These are phyloP conservation scores for Oryzias javanicus DNA, from an alignment of 2,113 vertebrate genomes.

Conservation along the genomic window DNA sequence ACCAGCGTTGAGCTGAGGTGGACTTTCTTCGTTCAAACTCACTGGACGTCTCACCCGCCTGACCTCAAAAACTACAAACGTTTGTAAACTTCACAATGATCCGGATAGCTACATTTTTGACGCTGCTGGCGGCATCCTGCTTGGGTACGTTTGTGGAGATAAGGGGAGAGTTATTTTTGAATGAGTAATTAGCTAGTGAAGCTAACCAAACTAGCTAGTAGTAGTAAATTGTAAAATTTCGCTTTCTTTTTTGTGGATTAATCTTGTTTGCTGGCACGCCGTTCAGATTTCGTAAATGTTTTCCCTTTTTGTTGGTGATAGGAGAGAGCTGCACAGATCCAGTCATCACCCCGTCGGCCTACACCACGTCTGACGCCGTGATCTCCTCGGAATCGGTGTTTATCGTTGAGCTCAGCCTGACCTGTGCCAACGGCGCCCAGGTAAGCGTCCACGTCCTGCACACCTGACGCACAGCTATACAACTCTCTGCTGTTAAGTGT, in stretches of 20 bases:
- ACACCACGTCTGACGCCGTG: conserved; percentile 90
- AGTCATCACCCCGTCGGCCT: conserved; percentile 86
- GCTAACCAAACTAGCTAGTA: conserved; percentile 25
- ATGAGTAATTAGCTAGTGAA: conserved; percentile 5
- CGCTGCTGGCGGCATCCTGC: conserved; percentile 60
- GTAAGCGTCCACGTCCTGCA: conserved; percentile 52
- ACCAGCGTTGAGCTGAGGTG: conserved; percentile 49
- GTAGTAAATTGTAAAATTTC: not conserved
- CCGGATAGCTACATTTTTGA: conserved; percentile 58
- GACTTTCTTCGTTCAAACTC: conserved; percentile 34
- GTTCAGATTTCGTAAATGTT: not conserved
- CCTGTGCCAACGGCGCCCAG: conserved; percentile 89
- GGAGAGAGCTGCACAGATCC: conserved; percentile 88
- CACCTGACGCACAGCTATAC: not conserved
- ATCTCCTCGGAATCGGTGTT: conserved; percentile 91
- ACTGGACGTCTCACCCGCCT: not conserved
- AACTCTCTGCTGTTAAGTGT: not conserved
- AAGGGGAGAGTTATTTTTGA: not conserved
- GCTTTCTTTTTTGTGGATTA: too few relatives aligned
- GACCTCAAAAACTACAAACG: not conserved
- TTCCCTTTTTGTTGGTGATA: conserved; percentile 39
- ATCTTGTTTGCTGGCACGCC: not conserved
- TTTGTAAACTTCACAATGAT: conserved; percentile 49
- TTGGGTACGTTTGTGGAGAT: conserved; percentile 52
- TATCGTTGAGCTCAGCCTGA: conserved; percentile 88